These are phyloP conservation scores for Choloepus hoffmanni DNA, from an alignment of 2,113 vertebrate species.

Conservation along the genomic window DNA sequence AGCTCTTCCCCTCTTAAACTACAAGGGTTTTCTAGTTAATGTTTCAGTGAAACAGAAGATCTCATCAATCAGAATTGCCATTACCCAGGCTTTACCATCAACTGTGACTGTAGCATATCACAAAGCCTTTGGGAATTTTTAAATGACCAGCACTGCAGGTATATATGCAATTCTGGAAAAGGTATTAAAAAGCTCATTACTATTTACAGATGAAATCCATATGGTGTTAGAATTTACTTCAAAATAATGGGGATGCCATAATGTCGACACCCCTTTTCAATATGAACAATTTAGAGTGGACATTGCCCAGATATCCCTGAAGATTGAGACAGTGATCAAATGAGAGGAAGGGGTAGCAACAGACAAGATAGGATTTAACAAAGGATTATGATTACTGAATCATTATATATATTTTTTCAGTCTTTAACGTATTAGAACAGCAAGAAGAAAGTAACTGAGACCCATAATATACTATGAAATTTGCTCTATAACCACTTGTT, in stretches of 20 bases:
- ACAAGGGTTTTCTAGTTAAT: constrained; percentile 49
- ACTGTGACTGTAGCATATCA: background rate
- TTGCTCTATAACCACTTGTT: too few species aligned
- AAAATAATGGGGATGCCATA: background rate
- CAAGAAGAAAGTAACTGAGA: too few species aligned
- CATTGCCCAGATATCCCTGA: too few species aligned
- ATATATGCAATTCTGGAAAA: background rate
- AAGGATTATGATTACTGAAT: too few species aligned
- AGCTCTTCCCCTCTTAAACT: background rate
- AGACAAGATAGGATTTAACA: too few species aligned
- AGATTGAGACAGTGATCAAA: too few species aligned
- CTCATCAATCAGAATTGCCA: constrained; percentile 53
- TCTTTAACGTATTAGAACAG: too few species aligned
- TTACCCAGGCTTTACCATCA: background rate
- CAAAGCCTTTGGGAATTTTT: background rate
- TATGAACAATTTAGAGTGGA: too few species aligned
- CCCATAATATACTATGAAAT: too few species aligned
- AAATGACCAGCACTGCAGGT: background rate
- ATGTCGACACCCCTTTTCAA: too few species aligned
- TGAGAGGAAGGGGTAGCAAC: too few species aligned
- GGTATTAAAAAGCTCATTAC: background rate
- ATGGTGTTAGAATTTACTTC: background rate
- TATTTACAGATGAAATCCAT: background rate
- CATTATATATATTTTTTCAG: too few species aligned
- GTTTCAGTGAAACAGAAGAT: constrained; percentile 60